phyloP scores from a whole-genome alignment of 37 sponge, comb jelly and placozoan species.

The Chondrilla cf. caribensis region DNA sequence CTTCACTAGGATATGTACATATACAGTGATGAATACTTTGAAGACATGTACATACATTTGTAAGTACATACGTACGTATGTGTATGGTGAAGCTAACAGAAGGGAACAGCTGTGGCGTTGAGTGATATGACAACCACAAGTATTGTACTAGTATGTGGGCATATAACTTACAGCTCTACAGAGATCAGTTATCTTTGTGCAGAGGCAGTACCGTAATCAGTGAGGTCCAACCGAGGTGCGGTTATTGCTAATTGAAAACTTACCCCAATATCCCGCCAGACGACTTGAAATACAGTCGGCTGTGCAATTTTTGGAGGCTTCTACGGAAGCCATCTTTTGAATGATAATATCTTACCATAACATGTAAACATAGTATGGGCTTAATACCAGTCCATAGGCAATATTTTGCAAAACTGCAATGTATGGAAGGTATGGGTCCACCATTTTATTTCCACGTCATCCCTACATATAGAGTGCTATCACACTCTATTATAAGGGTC shows the following conservation, averaged over 20 bases:
- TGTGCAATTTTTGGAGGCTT: slow-evolving; percentile 96
- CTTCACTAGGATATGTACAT: too few relatives aligned
- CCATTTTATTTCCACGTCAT: too few relatives aligned
- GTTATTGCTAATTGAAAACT: slow-evolving; percentile 99
- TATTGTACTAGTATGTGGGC: too few relatives aligned
- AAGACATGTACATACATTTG: too few relatives aligned
- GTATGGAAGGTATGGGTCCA: too few relatives aligned
- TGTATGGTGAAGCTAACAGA: too few relatives aligned
- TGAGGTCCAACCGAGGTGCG: slow-evolving; percentile 99
- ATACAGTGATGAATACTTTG: too few relatives aligned
- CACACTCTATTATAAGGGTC: too few relatives aligned
- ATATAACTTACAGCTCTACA: not conserved
- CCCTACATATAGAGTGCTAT: too few relatives aligned
- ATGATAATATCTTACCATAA: slow-evolving; percentile 9
- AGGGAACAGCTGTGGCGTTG: too few relatives aligned
- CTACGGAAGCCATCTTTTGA: slow-evolving; percentile 80
- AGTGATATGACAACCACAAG: too few relatives aligned
- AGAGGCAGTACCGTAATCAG: slow-evolving; percentile 99
- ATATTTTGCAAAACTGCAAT: not conserved
- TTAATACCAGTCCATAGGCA: not conserved
- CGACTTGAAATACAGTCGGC: slow-evolving; percentile 90
- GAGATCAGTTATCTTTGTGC: slow-evolving; percentile 90
- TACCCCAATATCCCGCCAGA: slow-evolving; percentile 95
- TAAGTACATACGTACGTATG: too few relatives aligned
- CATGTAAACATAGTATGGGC: not conserved